Conservation (phyloP, 2,888 invertebrate genomes). For the Lepidocyrtinus sp. region DNA sequence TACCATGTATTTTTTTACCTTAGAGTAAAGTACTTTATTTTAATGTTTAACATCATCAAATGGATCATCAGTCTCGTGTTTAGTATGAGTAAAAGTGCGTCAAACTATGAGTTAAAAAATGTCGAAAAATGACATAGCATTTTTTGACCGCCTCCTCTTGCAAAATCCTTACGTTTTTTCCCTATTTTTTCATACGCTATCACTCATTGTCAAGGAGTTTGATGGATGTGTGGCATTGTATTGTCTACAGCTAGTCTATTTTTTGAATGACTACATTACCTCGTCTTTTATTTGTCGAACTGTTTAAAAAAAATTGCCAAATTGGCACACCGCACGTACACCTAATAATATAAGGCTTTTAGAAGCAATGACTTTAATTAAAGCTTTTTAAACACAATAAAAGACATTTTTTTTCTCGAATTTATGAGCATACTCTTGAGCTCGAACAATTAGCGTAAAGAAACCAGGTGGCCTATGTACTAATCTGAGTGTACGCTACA, state of each 20-base stretch:
- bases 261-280: no score
- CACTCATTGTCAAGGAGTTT: not conserved
- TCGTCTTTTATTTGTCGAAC: no score
- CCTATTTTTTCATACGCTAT: not conserved
- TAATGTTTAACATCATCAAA: slow-evolving; percentile 16
- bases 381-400: not conserved
- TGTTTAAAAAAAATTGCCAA: no score
- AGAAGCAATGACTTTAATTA: not conserved
- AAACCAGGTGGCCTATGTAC: slow-evolving; percentile 1
- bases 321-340: no score
- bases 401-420: not conserved
- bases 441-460: not conserved
- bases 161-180: not conserved
- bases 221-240: not conserved
- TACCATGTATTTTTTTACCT: not conserved
- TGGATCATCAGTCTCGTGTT: slow-evolving; percentile 8
- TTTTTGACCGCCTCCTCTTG: not conserved
- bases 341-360: no score
- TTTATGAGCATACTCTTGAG: not conserved
- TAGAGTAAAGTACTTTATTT: slow-evolving; percentile 20
- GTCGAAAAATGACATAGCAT: slow-evolving; percentile 10
- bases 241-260: not conserved
- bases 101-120: slow-evolving; percentile 8
- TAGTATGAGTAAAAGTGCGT: slow-evolving; percentile 2
- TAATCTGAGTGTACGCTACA: not conserved